Percentiles rank a stretch among this genome's conserved stretches.
phyloP scores from a whole-genome alignment of 1,140 invertebrate species.

The Ditylenchus dipsaci region DNA sequence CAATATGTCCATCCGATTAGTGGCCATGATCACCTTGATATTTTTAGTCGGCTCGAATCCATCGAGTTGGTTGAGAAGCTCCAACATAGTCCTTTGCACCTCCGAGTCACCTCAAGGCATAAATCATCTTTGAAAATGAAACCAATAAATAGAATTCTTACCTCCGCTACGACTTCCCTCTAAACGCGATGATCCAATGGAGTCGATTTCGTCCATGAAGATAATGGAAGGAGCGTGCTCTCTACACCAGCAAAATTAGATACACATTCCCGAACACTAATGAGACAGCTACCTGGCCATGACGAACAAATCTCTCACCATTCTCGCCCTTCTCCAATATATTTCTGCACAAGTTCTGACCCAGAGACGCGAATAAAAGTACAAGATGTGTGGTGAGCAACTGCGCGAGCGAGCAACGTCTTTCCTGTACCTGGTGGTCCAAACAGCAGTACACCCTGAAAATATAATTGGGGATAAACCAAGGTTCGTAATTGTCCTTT shows the following conservation, averaged over 20 bases:
- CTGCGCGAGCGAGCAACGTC: slow-evolving; percentile 90
- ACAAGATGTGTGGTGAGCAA: slow-evolving; percentile 98
- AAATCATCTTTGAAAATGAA: slow-evolving; percentile 33
- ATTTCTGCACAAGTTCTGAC: slow-evolving; percentile 97
- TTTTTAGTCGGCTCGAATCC: slow-evolving; percentile 99
- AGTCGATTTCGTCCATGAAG: slow-evolving; percentile 99
- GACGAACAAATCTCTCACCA: slow-evolving; percentile 98
- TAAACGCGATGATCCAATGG: slow-evolving; percentile 95
- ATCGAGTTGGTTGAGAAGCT: slow-evolving; percentile 94
- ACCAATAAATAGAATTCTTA: slow-evolving; percentile 20
- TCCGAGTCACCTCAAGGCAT: slow-evolving; percentile 74
- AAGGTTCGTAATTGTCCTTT: too few relatives aligned
- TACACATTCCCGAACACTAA: too few relatives aligned
- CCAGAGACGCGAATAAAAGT: slow-evolving; percentile 98
- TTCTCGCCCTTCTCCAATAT: slow-evolving; percentile 99
- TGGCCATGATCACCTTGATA: slow-evolving; percentile 96
- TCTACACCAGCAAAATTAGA: too few relatives aligned
- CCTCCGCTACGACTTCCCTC: slow-evolving; percentile 82
- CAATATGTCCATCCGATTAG: slow-evolving; percentile 96
- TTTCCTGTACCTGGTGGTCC: slow-evolving; percentile 95
- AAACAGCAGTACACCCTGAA: slow-evolving; percentile 82
- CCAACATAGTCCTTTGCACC: slow-evolving; percentile 98
- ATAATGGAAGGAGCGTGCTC: slow-evolving; percentile 87
- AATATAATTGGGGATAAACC: too few relatives aligned
- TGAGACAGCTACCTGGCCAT: slow-evolving; percentile 84